Percentiles rank a stretch among this genome's conserved stretches.
These are phyloP conservation scores for Xenopus laevis DNA, from an alignment of 2,113 vertebrate genomes.

Conservation along the genomic window DNA sequence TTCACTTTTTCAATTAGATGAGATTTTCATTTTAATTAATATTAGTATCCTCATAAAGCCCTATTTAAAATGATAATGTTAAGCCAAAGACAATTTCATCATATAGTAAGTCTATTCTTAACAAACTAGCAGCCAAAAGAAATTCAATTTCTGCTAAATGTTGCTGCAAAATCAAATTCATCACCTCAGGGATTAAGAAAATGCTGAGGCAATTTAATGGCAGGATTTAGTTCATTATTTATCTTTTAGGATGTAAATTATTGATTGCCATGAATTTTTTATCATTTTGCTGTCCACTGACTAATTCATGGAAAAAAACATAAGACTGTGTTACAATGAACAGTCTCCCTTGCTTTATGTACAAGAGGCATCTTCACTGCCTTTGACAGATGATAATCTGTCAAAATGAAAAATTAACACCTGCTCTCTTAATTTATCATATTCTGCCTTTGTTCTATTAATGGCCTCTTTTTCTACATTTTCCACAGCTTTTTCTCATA, in stretches of 20 bases:
- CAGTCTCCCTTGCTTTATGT: slow-evolving; percentile 61
- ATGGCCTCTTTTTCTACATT: slow-evolving; percentile 51
- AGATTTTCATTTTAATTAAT: slow-evolving; percentile 61
- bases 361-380: slow-evolving; percentile 63
- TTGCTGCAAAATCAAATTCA: slow-evolving; percentile 68
- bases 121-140: slow-evolving; percentile 55
- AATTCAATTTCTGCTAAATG: slow-evolving; percentile 65
- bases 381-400: slow-evolving; percentile 73
- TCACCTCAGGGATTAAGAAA: slow-evolving; percentile 68
- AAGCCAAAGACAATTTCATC: slow-evolving; percentile 53
- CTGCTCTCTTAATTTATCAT: slow-evolving; percentile 76
- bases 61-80: slow-evolving; percentile 58
- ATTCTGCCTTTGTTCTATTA: slow-evolving; percentile 66
- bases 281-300: slow-evolving; percentile 69
- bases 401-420: slow-evolving; percentile 84
- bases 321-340: slow-evolving; percentile 63
- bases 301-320: slow-evolving; percentile 66
- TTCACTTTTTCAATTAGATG: slow-evolving; percentile 12
- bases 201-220: slow-evolving; percentile 71
- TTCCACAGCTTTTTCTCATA: slow-evolving; percentile 48
- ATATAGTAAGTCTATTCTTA: slow-evolving; percentile 59
- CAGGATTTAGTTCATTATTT: slow-evolving; percentile 77
- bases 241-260: slow-evolving; percentile 76
- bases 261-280: slow-evolving; percentile 74
- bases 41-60: slow-evolving; percentile 57